A percentile compares a stretch with the other conserved stretches of the same genome.
Conservation (phyloP, 2,113 vertebrate genomes). For the Tragelaphus buxtoni region DNA sequence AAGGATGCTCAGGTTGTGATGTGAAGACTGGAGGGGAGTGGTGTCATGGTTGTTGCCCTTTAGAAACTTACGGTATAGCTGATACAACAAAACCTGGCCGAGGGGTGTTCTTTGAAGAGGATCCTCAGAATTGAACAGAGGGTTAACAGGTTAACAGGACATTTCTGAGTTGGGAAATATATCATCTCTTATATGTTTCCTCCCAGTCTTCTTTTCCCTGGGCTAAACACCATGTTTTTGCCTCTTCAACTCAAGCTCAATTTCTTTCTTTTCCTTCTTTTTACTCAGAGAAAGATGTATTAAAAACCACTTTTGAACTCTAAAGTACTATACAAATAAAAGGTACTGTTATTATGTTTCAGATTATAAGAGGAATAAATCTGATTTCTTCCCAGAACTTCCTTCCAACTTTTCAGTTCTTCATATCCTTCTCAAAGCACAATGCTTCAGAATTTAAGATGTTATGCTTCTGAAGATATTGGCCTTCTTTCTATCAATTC, state of each 20-base stretch:
- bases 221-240: background rate
- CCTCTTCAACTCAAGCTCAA: background rate
- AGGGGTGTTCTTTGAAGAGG: background rate
- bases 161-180: background rate
- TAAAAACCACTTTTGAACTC: slow-evolving; percentile 36
- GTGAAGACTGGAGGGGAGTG: background rate
- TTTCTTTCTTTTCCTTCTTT: background rate
- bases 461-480: background rate
- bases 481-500: background rate
- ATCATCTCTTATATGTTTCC: background rate
- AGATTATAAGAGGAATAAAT: background rate
- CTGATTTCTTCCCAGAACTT: background rate
- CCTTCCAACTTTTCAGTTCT: background rate
- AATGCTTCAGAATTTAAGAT: background rate
- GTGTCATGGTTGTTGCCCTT: background rate
- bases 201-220: background rate
- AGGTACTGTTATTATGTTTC: background rate
- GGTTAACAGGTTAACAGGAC: background rate
- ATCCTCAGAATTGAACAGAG: background rate
- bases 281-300: background rate
- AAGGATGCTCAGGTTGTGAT: background rate
- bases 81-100: background rate
- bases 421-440: background rate
- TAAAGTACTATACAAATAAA: background rate
- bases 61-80: background rate